Evolutionary conservation across 1,140 invertebrate genomes (phyloP).

Genomic region (Drosophila athabasca): DNA sequence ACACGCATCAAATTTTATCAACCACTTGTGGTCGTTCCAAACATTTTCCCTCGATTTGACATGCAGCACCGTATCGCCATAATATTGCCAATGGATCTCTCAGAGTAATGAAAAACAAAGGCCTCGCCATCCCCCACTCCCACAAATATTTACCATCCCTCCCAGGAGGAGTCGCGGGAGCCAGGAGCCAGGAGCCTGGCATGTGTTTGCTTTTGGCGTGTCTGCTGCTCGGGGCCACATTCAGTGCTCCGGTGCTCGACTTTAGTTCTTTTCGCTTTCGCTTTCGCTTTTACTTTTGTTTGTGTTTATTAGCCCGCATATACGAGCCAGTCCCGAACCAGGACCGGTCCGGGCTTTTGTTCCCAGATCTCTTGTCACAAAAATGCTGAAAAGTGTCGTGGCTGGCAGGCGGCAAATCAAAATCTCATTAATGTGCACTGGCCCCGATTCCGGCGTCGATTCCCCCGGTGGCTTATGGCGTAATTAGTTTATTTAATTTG

Average conservation of each 20-base stretch:
- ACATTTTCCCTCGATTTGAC: conserved; percentile 56
- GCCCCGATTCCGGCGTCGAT: conserved; percentile 17
- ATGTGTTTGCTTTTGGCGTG: conserved; percentile 71
- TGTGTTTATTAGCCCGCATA: conserved; percentile 68
- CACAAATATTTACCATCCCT: conserved; percentile 41
- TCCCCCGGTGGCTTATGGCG: conserved; percentile 20
- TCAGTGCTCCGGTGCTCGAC: conserved; percentile 13
- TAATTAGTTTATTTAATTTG: conserved; percentile 80
- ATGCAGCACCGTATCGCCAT: conserved; percentile 56
- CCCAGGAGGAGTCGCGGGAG: background rate
- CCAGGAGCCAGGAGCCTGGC: background rate
- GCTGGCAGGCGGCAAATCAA: conserved; percentile 64
- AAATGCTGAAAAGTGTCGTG: conserved; percentile 35
- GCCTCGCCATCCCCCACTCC: background rate
- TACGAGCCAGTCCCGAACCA: background rate
- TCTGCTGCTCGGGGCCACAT: conserved; percentile 18
- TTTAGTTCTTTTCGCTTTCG: conserved; percentile 45
- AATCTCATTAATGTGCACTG: conserved; percentile 66
- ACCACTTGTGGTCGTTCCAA: conserved; percentile 75
- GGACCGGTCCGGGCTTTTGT: background rate
- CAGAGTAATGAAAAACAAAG: conserved; percentile 68
- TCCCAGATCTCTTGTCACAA: conserved; percentile 17
- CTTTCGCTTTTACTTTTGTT: conserved; percentile 49
- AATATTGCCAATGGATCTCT: conserved; percentile 66
- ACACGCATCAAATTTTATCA: conserved; percentile 77